These are phyloP conservation scores for Ormyrus rosae DNA, from an alignment of 2,888 invertebrate species.

Conservation along the genomic window DNA sequence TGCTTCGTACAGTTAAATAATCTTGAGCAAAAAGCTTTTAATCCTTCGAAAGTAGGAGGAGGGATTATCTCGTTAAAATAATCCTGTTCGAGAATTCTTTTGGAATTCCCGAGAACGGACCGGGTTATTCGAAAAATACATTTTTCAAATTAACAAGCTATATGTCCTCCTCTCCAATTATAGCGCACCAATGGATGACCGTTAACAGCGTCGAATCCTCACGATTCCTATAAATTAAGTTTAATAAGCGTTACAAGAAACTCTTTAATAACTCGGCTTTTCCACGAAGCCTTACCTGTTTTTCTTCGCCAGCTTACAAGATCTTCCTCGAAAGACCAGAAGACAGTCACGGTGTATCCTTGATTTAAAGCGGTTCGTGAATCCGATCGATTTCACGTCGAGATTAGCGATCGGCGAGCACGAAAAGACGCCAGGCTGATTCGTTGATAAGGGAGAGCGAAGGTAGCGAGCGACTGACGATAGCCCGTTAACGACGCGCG, in stretches of 20 bases:
- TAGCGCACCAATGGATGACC: too few species aligned
- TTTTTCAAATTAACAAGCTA: too few species aligned
- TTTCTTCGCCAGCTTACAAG: background rate
- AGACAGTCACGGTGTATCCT: slow-evolving; percentile 20
- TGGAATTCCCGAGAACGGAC: too few species aligned
- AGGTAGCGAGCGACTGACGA: background rate
- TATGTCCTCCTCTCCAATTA: too few species aligned
- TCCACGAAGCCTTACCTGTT: background rate
- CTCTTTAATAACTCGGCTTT: slow-evolving; percentile 46
- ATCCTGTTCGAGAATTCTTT: too few species aligned
- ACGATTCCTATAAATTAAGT: slow-evolving; percentile 41
- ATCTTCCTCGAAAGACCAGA: background rate
- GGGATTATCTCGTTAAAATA: too few species aligned
- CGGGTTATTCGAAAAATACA: too few species aligned
- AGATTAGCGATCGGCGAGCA: slow-evolving; percentile 42
- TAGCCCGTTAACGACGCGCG: slow-evolving; percentile 21
- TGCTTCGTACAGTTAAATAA: background rate
- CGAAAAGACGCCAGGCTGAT: background rate
- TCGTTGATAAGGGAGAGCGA: slow-evolving; percentile 9
- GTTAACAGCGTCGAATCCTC: background rate
- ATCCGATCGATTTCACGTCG: slow-evolving; percentile 48
- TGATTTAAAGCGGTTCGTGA: slow-evolving; percentile 32
- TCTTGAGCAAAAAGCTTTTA: slow-evolving; percentile 20
- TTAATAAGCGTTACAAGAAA: slow-evolving; percentile 34
- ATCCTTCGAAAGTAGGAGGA: background rate